A percentile compares a stretch with the other conserved stretches of the same genome.
Conservation (phyloP, 2,113 vertebrate species). For the human region GRCh38 chr4:93399501-93400000, state of each 20-base stretch:
- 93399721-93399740: neutral
- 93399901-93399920: neutral
- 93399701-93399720: neutral
- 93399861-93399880: neutral
- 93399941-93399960: neutral
- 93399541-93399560: too few relatives aligned
- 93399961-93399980: neutral
- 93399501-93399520: neutral
- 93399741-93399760: neutral
- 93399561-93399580: neutral
- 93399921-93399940: neutral
- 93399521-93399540: neutral
- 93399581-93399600: neutral
- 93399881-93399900: neutral
- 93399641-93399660: neutral
- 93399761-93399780: neutral
- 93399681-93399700: neutral
- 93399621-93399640: neutral
- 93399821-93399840: neutral
- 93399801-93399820: neutral
- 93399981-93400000: neutral
- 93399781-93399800: neutral
- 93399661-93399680: neutral
- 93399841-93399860: neutral
- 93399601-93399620: neutral